Evolutionary conservation across 2,797 vertebrate genomes (phyloP), one percentile per base, ranked within the genome.

Genomic region (Leptoclinus maculatus): DNA sequence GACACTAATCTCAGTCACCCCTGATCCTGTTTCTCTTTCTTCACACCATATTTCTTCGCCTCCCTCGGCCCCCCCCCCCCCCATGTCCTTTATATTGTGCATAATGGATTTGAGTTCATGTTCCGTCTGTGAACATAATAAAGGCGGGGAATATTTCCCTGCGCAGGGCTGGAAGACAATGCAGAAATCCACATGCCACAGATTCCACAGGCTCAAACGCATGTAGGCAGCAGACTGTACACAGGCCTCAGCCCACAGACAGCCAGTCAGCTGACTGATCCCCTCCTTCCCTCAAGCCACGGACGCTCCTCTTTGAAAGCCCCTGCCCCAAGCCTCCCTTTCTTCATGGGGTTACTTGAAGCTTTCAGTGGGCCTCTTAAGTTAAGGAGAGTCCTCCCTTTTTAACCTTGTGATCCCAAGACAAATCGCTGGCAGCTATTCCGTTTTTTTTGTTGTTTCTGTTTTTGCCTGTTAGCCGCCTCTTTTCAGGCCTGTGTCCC

Each of bases 401-500:
- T 91, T 92, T 88, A 92, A 92, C 80, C 90, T 91, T 90, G 87
- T 91, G 90, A 91, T 89, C 84, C 83, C 47, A 69, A 87, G 74
- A 90, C 77, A 88, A 88, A 86, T 87, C 85, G 77, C 77, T 84
- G 74, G 63, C 74, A 83, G 84, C 79, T 77, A 87, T 82, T 85
- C 64, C 11, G 65, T 2, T 2, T 63, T 84, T 82, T 39, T 34
- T 34, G 3, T n/a, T 29, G 27, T 29, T 29, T 29, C 3, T 32
- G 1, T 6, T 7, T 23, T 23, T 23, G 8, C 51, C 64, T 75
- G 60, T 82, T 53, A 71, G 62, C 63, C 45, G 71, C 70, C 39
- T 81, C 21, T 76, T 79, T 75, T 81, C 64, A 79, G 47, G 9
- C 53, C 11, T 10, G 25, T 80, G 73, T 86, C 49, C 75, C 25